Evolutionary conservation across 2,113 vertebrate species (phyloP).

Genomic region (Pterocles burchelli): DNA sequence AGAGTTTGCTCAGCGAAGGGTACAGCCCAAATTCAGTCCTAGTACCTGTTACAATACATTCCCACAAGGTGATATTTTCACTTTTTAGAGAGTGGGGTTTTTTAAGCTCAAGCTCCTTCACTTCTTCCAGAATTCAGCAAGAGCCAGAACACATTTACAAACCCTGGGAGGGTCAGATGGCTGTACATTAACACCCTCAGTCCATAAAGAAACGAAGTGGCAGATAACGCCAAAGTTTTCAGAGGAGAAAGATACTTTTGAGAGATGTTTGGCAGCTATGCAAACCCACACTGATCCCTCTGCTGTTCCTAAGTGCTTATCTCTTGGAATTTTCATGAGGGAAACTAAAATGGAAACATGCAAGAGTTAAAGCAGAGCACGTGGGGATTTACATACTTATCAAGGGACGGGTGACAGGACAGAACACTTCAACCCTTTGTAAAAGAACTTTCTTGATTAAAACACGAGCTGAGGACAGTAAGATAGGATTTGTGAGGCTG

Average conservation of each 20-base stretch:
- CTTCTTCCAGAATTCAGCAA: background rate
- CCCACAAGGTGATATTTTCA: background rate
- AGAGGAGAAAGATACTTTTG: background rate
- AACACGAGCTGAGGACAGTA: background rate
- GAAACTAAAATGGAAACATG: background rate
- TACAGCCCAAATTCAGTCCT: background rate
- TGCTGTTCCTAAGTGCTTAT: background rate
- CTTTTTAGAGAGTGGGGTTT: background rate
- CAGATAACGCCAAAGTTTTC: background rate
- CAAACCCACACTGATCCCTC: background rate
- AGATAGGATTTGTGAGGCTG: background rate
- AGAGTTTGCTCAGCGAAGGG: background rate
- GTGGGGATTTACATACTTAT: background rate
- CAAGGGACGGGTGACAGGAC: background rate
- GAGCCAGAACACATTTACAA: constrained; percentile 15
- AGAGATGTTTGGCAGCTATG: background rate
- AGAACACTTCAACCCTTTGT: background rate
- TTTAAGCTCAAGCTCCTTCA: background rate
- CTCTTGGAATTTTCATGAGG: background rate
- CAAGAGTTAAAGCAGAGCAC: background rate
- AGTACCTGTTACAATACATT: background rate
- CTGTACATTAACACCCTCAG: background rate
- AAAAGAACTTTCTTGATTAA: background rate
- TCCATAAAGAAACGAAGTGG: background rate
- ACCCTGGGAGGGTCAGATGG: background rate